Evolutionary conservation across 1,140 invertebrate species (phyloP).

Genomic region (Yoshiicerus persimilis): DNA sequence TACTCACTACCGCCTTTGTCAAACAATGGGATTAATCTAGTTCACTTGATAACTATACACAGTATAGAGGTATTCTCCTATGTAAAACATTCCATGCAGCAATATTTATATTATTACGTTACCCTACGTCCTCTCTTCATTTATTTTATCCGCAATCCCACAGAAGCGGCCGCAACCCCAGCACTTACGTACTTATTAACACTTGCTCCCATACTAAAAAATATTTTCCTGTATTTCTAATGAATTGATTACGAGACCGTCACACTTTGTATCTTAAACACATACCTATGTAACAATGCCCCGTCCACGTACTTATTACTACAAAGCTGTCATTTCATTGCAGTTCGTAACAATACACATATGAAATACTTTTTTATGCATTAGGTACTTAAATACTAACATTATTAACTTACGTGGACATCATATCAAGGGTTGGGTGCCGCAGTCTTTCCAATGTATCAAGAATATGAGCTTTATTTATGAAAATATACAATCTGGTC

Average conservation of each 20-base stretch:
- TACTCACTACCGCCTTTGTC: constrained; percentile 7
- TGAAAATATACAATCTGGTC: neutral
- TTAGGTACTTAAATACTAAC: neutral
- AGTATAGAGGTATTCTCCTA: neutral
- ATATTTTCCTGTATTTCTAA: constrained; percentile 6
- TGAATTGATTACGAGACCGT: neutral
- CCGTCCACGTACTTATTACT: neutral
- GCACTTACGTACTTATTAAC: neutral
- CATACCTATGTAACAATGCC: too few species aligned
- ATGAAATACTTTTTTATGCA: neutral
- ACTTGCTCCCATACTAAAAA: neutral
- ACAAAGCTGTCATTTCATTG: neutral
- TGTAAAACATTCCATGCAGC: neutral
- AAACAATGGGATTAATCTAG: constrained; percentile 7
- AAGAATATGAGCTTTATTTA: neutral
- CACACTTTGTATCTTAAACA: too few species aligned
- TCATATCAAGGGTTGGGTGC: neutral
- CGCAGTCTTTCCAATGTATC: too few species aligned
- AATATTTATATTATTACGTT: neutral
- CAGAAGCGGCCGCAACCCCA: neutral
- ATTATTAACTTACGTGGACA: neutral
- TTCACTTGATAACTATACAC: neutral
- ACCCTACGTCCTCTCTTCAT: constrained; percentile 1
- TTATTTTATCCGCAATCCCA: neutral
- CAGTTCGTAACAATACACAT: neutral